These are phyloP conservation scores for Acanthoscelides obtectus DNA, from an alignment of 2,888 invertebrate species.

Conservation along the genomic window DNA sequence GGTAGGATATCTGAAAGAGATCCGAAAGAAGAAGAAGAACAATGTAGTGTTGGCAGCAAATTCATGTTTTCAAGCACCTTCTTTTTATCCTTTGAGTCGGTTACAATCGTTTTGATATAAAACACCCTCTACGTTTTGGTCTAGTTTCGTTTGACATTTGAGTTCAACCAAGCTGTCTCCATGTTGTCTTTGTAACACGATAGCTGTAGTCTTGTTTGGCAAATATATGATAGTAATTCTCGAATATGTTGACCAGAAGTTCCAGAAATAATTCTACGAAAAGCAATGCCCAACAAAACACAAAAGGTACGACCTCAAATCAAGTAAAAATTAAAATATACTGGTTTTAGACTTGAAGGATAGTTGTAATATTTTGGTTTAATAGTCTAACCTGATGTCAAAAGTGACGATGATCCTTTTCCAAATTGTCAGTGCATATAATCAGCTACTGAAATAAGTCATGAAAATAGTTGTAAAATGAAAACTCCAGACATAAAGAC, in stretches of 20 bases:
- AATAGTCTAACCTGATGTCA: background rate
- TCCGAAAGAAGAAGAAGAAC: too few relatives aligned
- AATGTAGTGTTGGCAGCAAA: too few relatives aligned
- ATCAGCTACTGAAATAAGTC: background rate
- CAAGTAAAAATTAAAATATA: background rate
- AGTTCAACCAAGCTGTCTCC: background rate
- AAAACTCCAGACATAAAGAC: background rate
- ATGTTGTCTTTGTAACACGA: background rate
- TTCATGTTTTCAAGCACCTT: too few relatives aligned
- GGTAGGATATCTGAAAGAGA: too few relatives aligned
- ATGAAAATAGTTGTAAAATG: background rate
- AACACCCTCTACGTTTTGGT: background rate
- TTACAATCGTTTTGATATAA: too few relatives aligned
- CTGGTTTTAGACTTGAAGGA: background rate
- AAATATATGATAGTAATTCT: background rate
- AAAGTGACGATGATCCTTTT: background rate
- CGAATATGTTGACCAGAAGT: background rate
- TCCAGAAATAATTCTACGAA: background rate
- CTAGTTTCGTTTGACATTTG: background rate
- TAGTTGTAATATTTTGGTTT: background rate
- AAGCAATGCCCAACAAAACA: background rate
- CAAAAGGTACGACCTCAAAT: background rate
- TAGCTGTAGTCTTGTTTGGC: background rate
- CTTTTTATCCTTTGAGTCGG: too few relatives aligned
- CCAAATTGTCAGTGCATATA: background rate